Evolutionary conservation across 2,888 invertebrate species (phyloP).

Genomic region (Phytoseiulus persimilis): DNA sequence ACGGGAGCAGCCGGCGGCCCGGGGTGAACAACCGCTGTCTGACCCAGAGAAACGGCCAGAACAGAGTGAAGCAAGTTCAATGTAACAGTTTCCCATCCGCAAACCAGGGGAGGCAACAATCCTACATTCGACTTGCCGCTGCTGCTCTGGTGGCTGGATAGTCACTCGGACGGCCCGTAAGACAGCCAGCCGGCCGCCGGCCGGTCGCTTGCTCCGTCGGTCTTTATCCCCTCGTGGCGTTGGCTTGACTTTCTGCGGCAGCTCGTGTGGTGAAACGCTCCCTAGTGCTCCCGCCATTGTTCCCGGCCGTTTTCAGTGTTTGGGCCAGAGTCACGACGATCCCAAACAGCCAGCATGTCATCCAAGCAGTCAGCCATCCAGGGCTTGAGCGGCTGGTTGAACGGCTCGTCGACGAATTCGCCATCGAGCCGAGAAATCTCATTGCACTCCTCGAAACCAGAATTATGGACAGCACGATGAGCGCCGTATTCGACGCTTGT

Average conservation of each 20-base stretch:
- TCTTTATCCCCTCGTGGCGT: background rate
- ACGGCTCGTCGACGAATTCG: background rate
- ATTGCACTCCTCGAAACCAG: background rate
- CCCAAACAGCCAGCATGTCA: background rate
- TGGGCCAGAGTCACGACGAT: background rate
- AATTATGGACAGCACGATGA: no score
- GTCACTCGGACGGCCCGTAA: background rate
- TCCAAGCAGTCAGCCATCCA: background rate
- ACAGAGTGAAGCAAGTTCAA: constrained; percentile 32
- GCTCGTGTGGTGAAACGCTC: background rate
- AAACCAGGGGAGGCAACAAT: background rate
- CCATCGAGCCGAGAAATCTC: background rate
- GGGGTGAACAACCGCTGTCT: constrained; percentile 30
- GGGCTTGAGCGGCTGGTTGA: background rate
- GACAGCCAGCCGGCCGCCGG: background rate
- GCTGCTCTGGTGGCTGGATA: background rate
- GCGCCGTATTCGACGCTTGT: no score
- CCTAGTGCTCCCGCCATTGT: background rate
- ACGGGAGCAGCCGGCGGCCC: background rate
- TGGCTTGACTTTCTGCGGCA: background rate
- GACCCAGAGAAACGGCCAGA: constrained; percentile 28
- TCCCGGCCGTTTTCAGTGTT: background rate
- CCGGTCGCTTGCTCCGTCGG: background rate
- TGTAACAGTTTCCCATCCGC: constrained; percentile 25
- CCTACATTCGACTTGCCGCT: background rate